phyloP scores from a whole-genome alignment of 2,888 invertebrate species.

The Achlya flavicornis region DNA sequence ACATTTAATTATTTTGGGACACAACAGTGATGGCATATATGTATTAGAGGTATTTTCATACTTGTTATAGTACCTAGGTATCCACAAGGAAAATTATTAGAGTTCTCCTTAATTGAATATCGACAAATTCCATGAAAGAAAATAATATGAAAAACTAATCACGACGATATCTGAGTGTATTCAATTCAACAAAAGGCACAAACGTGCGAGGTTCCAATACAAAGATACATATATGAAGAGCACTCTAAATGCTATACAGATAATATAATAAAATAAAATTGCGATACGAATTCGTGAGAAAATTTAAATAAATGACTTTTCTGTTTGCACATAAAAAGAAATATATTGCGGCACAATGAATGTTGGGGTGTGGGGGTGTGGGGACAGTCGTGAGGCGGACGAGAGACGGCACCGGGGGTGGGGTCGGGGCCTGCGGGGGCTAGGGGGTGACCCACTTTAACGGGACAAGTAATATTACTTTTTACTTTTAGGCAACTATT shows the following conservation, averaged over 20 bases:
- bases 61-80: background rate
- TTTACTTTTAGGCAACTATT: conserved; percentile 85
- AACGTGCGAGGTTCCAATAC: conserved; percentile 40
- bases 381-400: conserved; percentile 71
- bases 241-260: conserved; percentile 81
- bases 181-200: conserved; percentile 41
- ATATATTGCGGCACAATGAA: conserved; percentile 85
- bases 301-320: conserved; percentile 85
- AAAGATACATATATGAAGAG: conserved; percentile 63
- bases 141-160: conserved; percentile 33
- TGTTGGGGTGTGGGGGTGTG: conserved; percentile 75
- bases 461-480: conserved; percentile 85
- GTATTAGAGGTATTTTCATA: background rate
- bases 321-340: conserved; percentile 85
- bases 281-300: conserved; percentile 84
- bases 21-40: background rate
- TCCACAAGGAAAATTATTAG: too few relatives aligned
- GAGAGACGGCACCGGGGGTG: conserved; percentile 60
- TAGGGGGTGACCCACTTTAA: conserved; percentile 83
- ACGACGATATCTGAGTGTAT: conserved; percentile 38
- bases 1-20: background rate
- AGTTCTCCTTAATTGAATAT: background rate
- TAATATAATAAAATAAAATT: conserved; percentile 84
- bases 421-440: conserved; percentile 44
- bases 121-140: conserved; percentile 1